Percentiles rank a stretch among this genome's conserved stretches.
phyloP scores from a whole-genome alignment of 92 coral and sea anemone species.

The Pocillopora grandis region DNA sequence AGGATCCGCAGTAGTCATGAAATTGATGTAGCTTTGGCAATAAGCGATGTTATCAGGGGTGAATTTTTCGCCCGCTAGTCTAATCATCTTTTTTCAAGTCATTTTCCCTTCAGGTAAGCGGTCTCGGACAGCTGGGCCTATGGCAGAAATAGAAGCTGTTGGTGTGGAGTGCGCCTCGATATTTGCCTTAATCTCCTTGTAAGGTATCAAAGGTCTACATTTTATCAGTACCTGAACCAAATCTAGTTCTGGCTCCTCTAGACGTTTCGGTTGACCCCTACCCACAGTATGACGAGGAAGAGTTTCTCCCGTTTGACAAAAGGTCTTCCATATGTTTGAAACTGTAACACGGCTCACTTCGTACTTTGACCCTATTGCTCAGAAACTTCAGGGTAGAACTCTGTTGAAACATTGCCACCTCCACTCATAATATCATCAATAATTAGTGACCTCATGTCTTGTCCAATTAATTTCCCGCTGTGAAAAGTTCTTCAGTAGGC shows the following conservation, averaged over 20 bases:
- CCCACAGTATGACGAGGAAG: too few species aligned
- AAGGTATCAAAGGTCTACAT: conserved; percentile 40
- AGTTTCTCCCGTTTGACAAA: too few species aligned
- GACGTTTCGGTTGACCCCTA: neutral
- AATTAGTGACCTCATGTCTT: neutral
- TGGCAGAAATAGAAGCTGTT: conserved; percentile 32
- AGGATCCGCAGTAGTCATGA: conserved; percentile 46
- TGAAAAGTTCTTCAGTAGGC: neutral
- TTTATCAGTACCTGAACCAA: neutral
- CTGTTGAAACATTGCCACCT: neutral
- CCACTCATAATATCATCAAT: neutral
- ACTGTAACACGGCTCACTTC: neutral
- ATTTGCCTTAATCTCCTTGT: conserved; percentile 44
- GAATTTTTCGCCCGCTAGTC: conserved; percentile 42
- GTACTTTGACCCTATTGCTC: neutral
- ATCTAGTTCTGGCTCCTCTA: neutral
- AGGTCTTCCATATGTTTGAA: neutral
- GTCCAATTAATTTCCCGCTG: neutral
- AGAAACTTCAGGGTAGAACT: neutral
- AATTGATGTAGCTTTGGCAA: conserved; percentile 39
- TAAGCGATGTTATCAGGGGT: conserved; percentile 39
- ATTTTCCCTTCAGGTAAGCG: conserved; percentile 58
- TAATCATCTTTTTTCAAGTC: conserved; percentile 45
- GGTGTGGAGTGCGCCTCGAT: conserved; percentile 39
- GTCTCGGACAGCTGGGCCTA: conserved; percentile 42